Evolutionary conservation across 2,888 invertebrate genomes (phyloP).

Genomic region (Melipona beecheii): DNA sequence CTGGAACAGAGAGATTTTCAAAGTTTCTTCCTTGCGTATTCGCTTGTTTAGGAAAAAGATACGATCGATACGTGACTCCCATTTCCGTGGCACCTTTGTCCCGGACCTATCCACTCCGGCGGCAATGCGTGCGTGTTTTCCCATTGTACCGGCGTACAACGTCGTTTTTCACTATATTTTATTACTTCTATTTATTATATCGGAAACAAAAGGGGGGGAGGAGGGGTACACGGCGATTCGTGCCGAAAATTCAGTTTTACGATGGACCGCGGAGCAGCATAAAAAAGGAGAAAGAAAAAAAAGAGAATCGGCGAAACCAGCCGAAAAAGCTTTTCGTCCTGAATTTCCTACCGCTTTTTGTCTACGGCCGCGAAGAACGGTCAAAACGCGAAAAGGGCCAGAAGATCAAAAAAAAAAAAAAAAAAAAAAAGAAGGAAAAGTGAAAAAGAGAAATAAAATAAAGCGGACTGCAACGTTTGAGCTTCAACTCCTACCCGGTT

Average conservation of each 20-base stretch:
- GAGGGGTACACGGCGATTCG: not conserved
- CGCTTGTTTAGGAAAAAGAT: not conserved
- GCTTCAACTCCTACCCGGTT: not conserved
- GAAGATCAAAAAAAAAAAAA: not conserved
- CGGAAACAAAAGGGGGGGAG: not conserved
- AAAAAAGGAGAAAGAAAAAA: not conserved
- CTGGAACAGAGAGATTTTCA: not conserved
- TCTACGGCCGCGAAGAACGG: not conserved
- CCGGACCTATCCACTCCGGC: not conserved
- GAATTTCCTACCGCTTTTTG: not conserved
- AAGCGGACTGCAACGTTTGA: not conserved
- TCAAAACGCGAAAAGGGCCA: not conserved
- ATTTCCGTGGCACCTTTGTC: not conserved
- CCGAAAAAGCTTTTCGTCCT: constrained; percentile 3
- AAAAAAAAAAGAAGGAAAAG: no score
- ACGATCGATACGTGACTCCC: constrained; percentile 1
- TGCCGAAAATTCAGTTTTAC: constrained; percentile 1
- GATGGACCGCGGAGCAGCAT: not conserved
- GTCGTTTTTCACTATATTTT: constrained; percentile 1
- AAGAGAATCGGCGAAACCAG: not conserved
- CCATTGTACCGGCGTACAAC: not conserved
- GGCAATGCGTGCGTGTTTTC: not conserved
- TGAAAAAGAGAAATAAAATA: no score
- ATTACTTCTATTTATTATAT: not conserved
- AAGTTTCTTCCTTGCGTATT: not conserved